These are phyloP conservation scores for Prionailurus viverrinus DNA, from an alignment of 2,113 vertebrate genomes.

Conservation along the genomic window DNA sequence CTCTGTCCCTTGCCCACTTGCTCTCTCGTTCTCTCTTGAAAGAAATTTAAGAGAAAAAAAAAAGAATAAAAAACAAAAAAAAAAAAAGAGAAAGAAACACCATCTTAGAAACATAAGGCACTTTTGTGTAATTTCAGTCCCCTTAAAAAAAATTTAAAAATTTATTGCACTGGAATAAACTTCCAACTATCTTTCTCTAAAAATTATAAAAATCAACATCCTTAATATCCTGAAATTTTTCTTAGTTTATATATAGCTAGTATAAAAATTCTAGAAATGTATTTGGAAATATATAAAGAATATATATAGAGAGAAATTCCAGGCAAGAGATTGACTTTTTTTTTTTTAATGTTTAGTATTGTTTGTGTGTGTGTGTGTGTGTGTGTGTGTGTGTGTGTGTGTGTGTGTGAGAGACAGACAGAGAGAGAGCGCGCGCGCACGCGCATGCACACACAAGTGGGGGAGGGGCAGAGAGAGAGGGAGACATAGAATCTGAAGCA, in stretches of 20 bases:
- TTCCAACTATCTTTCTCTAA: constrained; percentile 17
- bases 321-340: constrained; percentile 22
- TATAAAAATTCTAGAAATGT: constrained; percentile 52
- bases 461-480: too few species aligned
- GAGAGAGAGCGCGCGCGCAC: fast-evolving
- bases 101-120: not conserved
- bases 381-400: too few species aligned
- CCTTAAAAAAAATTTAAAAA: not conserved
- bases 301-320: not conserved
- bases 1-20: too few species aligned
- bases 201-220: constrained; percentile 45
- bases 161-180: constrained; percentile 20
- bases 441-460: too few species aligned
- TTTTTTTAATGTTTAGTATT: not conserved
- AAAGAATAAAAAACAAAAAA: too few species aligned
- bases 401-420: too few species aligned
- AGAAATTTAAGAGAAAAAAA: too few species aligned
- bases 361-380: too few species aligned
- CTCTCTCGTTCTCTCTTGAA: too few species aligned
- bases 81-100: not conserved
- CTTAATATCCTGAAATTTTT: not conserved
- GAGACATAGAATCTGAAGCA: too few species aligned
- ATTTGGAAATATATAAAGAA: constrained; percentile 2
- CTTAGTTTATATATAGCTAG: constrained; percentile 36
- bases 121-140: not conserved